phyloP scores from a whole-genome alignment of 1,140 invertebrate genomes.

The Chelonus insularis region DNA sequence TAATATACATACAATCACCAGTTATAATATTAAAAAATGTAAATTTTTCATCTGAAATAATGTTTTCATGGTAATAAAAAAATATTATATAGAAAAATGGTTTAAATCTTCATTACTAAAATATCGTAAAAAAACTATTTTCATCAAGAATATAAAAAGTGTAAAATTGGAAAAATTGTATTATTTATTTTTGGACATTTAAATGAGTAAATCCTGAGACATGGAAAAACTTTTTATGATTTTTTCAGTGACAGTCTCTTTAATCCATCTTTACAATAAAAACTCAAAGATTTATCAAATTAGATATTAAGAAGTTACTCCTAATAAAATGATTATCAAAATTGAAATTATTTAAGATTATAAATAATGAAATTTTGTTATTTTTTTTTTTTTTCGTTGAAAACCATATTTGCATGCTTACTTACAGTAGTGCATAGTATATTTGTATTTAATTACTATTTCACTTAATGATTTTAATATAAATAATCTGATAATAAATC shows the following conservation, averaged over 20 bases:
- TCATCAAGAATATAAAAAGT: slow-evolving; percentile 27
- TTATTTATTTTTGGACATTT: too few relatives aligned
- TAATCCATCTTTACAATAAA: background rate
- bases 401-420: too few relatives aligned
- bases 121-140: slow-evolving; percentile 29
- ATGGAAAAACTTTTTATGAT: background rate
- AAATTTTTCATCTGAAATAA: slow-evolving; percentile 17
- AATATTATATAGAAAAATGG: slow-evolving; percentile 31
- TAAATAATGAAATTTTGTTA: too few relatives aligned
- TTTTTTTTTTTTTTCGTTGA: too few relatives aligned
- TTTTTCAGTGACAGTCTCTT: slow-evolving; percentile 13
- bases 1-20: slow-evolving; percentile 31
- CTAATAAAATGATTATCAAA: slow-evolving; percentile 24
- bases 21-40: slow-evolving; percentile 21
- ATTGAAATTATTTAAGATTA: background rate
- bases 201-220: slow-evolving; percentile 2
- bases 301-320: too few relatives aligned
- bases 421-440: slow-evolving; percentile 28
- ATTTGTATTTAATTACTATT: slow-evolving; percentile 5
- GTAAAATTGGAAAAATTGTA: slow-evolving; percentile 25
- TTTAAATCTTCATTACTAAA: slow-evolving; percentile 21
- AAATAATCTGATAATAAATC: too few relatives aligned
- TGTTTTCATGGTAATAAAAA: slow-evolving; percentile 19
- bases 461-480: slow-evolving; percentile 5
- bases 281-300: slow-evolving; percentile 22